Evolutionary conservation across 64 coral and sea anemone genomes (phyloP).

Genomic region (Montipora efflorescens): DNA sequence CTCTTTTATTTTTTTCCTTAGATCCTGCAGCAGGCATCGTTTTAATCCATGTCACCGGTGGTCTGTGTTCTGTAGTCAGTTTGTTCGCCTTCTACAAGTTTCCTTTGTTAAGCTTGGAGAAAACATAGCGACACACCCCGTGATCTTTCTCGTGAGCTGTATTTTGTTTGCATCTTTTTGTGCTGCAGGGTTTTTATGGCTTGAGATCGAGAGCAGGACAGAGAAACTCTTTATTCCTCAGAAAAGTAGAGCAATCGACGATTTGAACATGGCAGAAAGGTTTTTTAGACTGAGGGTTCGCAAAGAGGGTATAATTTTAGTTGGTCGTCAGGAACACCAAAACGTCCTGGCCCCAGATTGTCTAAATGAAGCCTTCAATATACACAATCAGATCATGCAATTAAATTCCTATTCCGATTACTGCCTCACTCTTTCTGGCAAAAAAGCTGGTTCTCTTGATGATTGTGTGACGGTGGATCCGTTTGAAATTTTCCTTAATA

Average conservation of each 20-base stretch:
- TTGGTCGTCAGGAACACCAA: background rate
- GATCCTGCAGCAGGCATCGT: conserved; percentile 4
- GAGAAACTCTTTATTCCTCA: conserved; percentile 70
- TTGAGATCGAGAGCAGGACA: conserved; percentile 54
- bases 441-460: conserved; percentile 1
- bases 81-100: conserved; percentile 9
- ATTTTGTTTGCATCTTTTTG: conserved; percentile 47
- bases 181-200: conserved; percentile 42
- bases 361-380: conserved; percentile 22
- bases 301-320: conserved; percentile 30
- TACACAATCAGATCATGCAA: conserved; percentile 46
- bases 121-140: conserved; percentile 35
- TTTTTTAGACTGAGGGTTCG: conserved; percentile 57
- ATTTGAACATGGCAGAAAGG: conserved; percentile 49
- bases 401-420: conserved; percentile 28
- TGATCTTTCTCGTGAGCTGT: conserved; percentile 18
- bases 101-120: conserved; percentile 15
- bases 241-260: conserved; percentile 59
- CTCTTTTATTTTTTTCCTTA: background rate
- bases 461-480: conserved; percentile 60
- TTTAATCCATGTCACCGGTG: conserved; percentile 18
- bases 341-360: conserved; percentile 30
- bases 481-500: conserved; percentile 59
- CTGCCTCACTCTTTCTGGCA: conserved; percentile 36
- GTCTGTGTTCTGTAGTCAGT: conserved; percentile 15